phyloP scores from a whole-genome alignment of 1,140 invertebrate species.

The Conus ventricosus region DNA sequence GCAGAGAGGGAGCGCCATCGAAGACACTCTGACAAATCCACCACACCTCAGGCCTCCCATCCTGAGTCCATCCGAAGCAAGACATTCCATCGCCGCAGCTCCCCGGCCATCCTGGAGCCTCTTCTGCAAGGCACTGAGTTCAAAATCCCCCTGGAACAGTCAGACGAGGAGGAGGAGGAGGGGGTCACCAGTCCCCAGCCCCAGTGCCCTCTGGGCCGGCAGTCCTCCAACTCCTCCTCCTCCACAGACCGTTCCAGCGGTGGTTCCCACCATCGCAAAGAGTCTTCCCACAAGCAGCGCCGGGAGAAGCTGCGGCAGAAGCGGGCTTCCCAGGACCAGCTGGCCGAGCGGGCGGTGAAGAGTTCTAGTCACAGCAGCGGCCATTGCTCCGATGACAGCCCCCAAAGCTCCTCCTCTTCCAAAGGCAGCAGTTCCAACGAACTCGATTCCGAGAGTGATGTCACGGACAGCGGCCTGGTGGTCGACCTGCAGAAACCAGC shows the following conservation, averaged over 20 bases:
- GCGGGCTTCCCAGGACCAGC: slow-evolving; percentile 18
- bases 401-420: slow-evolving; percentile 22
- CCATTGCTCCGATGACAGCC: slow-evolving; percentile 31
- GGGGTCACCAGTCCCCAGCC: background rate
- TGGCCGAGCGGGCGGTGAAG: slow-evolving; percentile 1
- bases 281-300: background rate
- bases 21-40: slow-evolving; percentile 27
- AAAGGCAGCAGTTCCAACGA: slow-evolving; percentile 26
- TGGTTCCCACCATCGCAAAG: background rate
- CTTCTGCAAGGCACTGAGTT: slow-evolving; percentile 20
- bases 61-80: slow-evolving; percentile 3
- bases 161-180: slow-evolving; percentile 12
- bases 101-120: slow-evolving; percentile 27
- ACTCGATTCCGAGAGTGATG: slow-evolving; percentile 29
- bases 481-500: slow-evolving; percentile 18
- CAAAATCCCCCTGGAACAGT: background rate
- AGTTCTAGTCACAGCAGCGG: slow-evolving; percentile 30
- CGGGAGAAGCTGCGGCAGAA: slow-evolving; percentile 10
- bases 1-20: slow-evolving; percentile 13
- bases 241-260: background rate
- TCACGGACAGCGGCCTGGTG: slow-evolving; percentile 32
- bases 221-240: slow-evolving; percentile 29
- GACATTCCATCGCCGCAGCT: slow-evolving; percentile 34
- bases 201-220: background rate
- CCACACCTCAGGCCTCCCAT: background rate